phyloP scores from a whole-genome alignment of 2,113 vertebrate genomes.

The rabbit (Oryctolagus cuniculus) region mOryCun1.1 NC_091441.1:83546501-83547000 shows the following conservation, averaged over 20 bases:
- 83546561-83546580: not conserved
- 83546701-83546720: slow-evolving; percentile 25
- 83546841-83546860: not conserved
- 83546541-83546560: not conserved
- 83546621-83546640: not conserved
- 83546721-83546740: slow-evolving; percentile 47
- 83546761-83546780: not conserved
- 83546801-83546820: not conserved
- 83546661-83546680: slow-evolving; percentile 49
- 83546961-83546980: not conserved
- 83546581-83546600: not conserved
- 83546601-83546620: not conserved
- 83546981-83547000: not conserved
- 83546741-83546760: slow-evolving; percentile 2
- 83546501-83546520: not conserved
- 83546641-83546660: not conserved
- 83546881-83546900: not conserved
- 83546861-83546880: not conserved
- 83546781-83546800: not conserved
- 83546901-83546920: not conserved
- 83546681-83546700: not conserved
- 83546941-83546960: not conserved
- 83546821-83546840: not conserved
- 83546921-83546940: not conserved
- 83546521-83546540: not conserved